phyloP scores from a whole-genome alignment of 2,797 vertebrate genomes.

The Sciaenops ocellatus region DNA sequence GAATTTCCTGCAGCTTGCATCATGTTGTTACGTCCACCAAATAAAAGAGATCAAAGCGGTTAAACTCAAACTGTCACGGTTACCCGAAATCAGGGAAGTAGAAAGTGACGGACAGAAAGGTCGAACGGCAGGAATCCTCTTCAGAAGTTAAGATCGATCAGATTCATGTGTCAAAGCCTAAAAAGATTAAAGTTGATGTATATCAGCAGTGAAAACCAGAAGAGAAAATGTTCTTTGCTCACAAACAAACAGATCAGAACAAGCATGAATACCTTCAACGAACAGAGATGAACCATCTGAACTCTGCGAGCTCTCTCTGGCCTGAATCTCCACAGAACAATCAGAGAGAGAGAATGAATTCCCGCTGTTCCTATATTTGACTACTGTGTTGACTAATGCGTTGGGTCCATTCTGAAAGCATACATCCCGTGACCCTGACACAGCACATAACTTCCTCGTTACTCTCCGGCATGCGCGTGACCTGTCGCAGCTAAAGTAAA shows the following conservation, averaged over 20 bases:
- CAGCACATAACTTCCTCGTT: slow-evolving; percentile 17
- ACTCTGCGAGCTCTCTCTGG: slow-evolving; percentile 18
- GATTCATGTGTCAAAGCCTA: slow-evolving; percentile 1
- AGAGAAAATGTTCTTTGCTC: background rate
- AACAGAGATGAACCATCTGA: background rate
- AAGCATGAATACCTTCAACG: background rate
- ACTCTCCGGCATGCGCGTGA: background rate
- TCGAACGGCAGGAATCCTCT: slow-evolving; percentile 10
- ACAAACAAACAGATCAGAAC: slow-evolving; percentile 12
- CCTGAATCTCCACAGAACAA: slow-evolving; percentile 21
- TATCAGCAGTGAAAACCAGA: background rate
- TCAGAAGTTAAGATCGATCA: slow-evolving; percentile 23
- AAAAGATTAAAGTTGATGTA: background rate
- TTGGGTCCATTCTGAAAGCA: background rate
- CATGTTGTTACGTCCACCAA: slow-evolving; percentile 30
- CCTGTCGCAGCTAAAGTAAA: slow-evolving; percentile 20
- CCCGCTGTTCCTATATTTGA: slow-evolving; percentile 16
- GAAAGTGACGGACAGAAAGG: slow-evolving; percentile 12
- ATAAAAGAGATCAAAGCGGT: slow-evolving; percentile 33
- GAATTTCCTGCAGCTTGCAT: slow-evolving; percentile 52
- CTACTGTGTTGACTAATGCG: background rate
- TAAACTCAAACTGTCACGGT: slow-evolving; percentile 12
- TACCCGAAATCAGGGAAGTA: background rate
- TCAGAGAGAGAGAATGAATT: slow-evolving; percentile 1
- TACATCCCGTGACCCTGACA: slow-evolving; percentile 10